Percentiles rank a stretch among this genome's conserved stretches.
Conservation (phyloP, 2,797 vertebrate genomes). For the Diglossa cyanea region DNA sequence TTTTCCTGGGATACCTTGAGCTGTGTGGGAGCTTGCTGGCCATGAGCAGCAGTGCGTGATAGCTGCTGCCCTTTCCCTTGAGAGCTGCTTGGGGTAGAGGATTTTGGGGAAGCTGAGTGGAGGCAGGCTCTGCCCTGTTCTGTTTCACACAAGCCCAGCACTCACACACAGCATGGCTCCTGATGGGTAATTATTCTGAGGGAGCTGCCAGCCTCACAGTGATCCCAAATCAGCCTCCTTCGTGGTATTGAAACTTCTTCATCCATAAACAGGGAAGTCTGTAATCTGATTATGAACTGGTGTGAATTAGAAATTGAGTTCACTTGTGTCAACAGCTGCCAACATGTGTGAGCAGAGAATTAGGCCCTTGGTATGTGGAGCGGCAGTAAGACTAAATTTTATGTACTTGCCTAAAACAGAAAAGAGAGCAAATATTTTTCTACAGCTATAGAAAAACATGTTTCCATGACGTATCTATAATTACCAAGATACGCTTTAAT, state of each 20-base stretch:
- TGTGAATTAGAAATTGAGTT: neutral
- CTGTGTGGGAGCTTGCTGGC: neutral
- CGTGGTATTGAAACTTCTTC: neutral
- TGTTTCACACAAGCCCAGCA: neutral
- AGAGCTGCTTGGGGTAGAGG: neutral
- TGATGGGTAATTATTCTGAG: neutral
- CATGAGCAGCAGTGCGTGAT: rapidly evolving
- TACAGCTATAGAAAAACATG: neutral
- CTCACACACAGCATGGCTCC: rapidly evolving
- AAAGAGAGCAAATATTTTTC: neutral
- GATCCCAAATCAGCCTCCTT: neutral
- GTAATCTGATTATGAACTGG: neutral
- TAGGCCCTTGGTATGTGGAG: neutral
- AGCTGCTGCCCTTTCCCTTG: neutral
- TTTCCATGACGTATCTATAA: neutral
- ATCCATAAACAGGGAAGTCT: neutral
- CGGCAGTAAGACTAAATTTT: neutral
- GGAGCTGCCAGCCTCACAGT: neutral
- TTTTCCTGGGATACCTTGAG: neutral
- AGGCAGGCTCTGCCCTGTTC: neutral
- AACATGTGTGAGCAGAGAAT: neutral
- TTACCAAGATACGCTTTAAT: neutral
- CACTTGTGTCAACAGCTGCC: neutral
- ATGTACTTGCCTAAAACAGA: neutral
- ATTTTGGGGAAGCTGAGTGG: neutral